Conservation (phyloP, 1,140 invertebrate species). For the Sinella curviseta region DNA sequence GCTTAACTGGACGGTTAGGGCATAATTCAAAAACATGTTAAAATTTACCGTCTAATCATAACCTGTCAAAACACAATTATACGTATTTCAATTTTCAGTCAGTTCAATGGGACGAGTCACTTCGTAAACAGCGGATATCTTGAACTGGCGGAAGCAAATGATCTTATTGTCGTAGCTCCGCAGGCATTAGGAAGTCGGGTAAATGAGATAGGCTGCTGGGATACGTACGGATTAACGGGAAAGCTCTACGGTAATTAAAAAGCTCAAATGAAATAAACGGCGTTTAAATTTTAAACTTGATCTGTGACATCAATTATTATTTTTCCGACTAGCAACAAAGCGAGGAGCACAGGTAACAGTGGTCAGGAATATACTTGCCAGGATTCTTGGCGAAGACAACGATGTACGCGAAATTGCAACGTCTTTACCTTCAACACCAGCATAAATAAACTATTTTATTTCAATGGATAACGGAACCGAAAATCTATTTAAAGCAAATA, state of each 20-base stretch:
- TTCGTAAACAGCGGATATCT: constrained; percentile 43
- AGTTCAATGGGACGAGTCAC: constrained; percentile 44
- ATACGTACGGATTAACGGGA: constrained; percentile 33
- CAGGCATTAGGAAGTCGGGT: constrained; percentile 26
- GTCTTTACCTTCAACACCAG: too few relatives aligned
- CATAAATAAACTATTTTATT: too few relatives aligned
- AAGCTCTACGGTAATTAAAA: constrained; percentile 21
- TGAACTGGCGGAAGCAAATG: constrained; percentile 39
- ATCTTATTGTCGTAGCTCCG: constrained; percentile 45
- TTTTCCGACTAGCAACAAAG: constrained; percentile 33
- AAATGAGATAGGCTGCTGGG: constrained; percentile 44
- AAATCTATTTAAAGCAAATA: too few relatives aligned
- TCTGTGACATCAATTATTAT: too few relatives aligned
- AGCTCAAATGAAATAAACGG: not conserved
- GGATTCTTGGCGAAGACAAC: constrained; percentile 19
- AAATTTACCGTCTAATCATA: too few relatives aligned
- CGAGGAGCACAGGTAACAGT: constrained; percentile 25
- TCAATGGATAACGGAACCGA: too few relatives aligned
- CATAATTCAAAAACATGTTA: not conserved
- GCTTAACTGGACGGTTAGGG: constrained; percentile 39
- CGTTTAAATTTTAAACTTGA: too few relatives aligned
- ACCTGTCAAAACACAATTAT: too few relatives aligned
- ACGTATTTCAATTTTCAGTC: too few relatives aligned
- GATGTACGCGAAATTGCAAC: too few relatives aligned
- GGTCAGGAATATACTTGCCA: constrained; percentile 22